Conservation (phyloP, 2,113 vertebrate species). For the Syngnathus typhle region DNA sequence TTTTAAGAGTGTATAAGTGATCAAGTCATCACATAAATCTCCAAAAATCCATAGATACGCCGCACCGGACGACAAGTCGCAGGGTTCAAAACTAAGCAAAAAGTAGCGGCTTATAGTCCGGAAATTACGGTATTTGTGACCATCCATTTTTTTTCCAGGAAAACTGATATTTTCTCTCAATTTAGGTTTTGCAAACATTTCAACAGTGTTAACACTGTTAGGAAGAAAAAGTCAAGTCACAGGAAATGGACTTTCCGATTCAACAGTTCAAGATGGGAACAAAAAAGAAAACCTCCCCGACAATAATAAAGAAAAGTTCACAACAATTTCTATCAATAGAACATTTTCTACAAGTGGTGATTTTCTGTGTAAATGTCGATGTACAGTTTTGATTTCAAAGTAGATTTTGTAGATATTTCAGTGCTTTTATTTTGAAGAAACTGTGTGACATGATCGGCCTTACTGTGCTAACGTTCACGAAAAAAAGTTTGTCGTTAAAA, state of each 20-base stretch:
- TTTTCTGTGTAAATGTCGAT: conserved; percentile 90
- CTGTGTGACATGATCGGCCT: conserved; percentile 75
- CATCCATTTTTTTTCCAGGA: too few relatives aligned
- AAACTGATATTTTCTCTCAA: too few relatives aligned
- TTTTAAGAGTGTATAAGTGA: too few relatives aligned
- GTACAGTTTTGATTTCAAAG: conserved; percentile 98
- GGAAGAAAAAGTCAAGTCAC: conserved; percentile 7
- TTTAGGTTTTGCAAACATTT: too few relatives aligned
- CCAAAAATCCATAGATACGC: too few relatives aligned
- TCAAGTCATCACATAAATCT: too few relatives aligned
- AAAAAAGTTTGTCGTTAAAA: conserved; percentile 12
- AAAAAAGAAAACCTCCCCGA: conserved; percentile 32
- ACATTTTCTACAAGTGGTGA: conserved; percentile 67
- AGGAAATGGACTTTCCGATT: conserved; percentile 46
- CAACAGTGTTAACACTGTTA: too few relatives aligned
- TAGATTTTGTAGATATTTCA: conserved; percentile 87
- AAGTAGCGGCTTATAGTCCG: too few relatives aligned
- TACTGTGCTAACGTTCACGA: conserved; percentile 70
- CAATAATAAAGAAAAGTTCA: conserved; percentile 62
- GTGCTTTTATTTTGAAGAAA: conserved; percentile 80
- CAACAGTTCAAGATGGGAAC: conserved; percentile 40
- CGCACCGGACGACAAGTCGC: too few relatives aligned
- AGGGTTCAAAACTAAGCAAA: too few relatives aligned
- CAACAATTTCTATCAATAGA: conserved; percentile 84
- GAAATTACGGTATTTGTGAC: too few relatives aligned